Base-by-base conservation (phyloP, 2,797 vertebrate genomes). In the Anisognathus igniventris region DNA sequence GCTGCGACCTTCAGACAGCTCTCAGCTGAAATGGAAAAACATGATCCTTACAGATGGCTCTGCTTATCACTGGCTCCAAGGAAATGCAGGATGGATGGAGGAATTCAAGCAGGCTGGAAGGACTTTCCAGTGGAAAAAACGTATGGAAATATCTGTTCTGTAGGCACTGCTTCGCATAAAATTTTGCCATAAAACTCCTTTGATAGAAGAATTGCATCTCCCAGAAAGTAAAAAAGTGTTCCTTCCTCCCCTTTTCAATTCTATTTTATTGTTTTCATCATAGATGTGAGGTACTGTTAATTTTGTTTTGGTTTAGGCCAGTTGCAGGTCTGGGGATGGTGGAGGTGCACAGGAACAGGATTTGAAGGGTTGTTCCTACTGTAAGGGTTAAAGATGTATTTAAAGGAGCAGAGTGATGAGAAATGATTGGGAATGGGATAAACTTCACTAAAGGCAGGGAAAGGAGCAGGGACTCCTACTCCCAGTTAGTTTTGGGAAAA, bases 1-100 rank as follows among this genome's bases (percentile, higher is more conserved):
- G 62, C 86, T 58, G 44, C 5, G 80, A 88, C 91, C 91, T 95
- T 94, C 92, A 96, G 80, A 92, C 77, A 82, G 91, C 71, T 92
- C 88, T 82, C n/a, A 13, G 84, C 66, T 88, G 83, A 60, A 94
- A 68, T 78, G 80, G 90, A 50, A 92, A 86, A 93, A 81, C 88
- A 72, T 2, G 83, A 22, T 86, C 57, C 70, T 93, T 70, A 57
- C 65, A 45, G 86, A 66, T 86, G 77, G 77, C 9, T 64, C 77
- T 92, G 56, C 91, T 88, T 13, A 58, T 78, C 88, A 18, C 62
- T 65, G 76, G 47, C 62, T 93, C 76, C 77, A 62, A 86, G 74
- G 80, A 88, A 93, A 94, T 23, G 47, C 25, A 30, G 70, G 70
- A 37, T 22, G 44, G 88, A 68, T 65, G 80, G 21, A 33, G 48